These are phyloP conservation scores for Argyra leucocephala DNA, from an alignment of 2,888 invertebrate species.

Conservation along the genomic window DNA sequence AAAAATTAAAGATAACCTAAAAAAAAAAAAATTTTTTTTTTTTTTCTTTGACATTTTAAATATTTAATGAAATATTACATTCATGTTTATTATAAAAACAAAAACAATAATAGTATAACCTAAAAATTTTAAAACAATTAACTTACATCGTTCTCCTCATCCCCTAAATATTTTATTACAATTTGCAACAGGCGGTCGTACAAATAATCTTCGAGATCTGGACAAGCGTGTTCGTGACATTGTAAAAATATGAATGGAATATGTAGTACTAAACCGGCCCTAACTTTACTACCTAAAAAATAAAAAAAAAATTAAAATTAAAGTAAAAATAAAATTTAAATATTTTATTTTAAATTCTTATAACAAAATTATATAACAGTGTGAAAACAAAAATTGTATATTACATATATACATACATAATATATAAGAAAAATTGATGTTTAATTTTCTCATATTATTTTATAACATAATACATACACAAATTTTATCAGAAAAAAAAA, in stretches of 20 bases:
- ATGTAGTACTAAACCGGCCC: conserved; percentile 18
- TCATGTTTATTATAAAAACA: too few relatives aligned
- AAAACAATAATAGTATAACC: too few relatives aligned
- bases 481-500: too few relatives aligned
- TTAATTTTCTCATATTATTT: too few relatives aligned
- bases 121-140: too few relatives aligned
- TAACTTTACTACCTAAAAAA: conserved; percentile 17
- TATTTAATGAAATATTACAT: too few relatives aligned
- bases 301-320: conserved; percentile 11
- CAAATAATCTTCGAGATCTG: conserved; percentile 20
- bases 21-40: neutral
- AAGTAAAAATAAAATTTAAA: neutral
- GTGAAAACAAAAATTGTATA: too few relatives aligned
- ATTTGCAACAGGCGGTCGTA: conserved; percentile 22
- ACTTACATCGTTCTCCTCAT: conserved; percentile 17
- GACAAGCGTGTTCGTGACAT: conserved; percentile 18
- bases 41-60: too few relatives aligned
- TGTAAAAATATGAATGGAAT: conserved; percentile 18
- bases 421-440: too few relatives aligned
- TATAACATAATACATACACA: too few relatives aligned
- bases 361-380: too few relatives aligned
- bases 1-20: neutral
- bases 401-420: too few relatives aligned
- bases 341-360: neutral
- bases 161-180: conserved; percentile 18